phyloP scores from a whole-genome alignment of 2,113 vertebrate genomes.

The Sciurus niger region DNA sequence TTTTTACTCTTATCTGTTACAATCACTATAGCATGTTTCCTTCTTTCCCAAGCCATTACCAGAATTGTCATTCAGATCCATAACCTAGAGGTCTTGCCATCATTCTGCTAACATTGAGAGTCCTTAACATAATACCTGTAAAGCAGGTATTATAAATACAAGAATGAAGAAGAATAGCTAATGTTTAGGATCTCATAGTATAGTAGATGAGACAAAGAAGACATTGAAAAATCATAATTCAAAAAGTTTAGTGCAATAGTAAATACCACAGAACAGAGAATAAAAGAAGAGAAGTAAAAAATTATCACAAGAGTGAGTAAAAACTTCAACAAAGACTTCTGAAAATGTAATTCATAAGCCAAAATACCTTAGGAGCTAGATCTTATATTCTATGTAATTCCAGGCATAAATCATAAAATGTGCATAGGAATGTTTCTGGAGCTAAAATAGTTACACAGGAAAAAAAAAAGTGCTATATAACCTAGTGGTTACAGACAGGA shows the following conservation, averaged over 20 bases:
- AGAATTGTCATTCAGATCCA: neutral
- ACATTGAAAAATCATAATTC: neutral
- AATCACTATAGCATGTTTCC: neutral
- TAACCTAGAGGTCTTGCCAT: neutral
- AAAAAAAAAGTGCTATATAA: neutral
- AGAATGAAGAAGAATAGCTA: constrained; percentile 7
- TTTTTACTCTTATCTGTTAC: constrained; percentile 20
- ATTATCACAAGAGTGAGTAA: neutral
- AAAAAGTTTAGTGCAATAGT: constrained; percentile 20
- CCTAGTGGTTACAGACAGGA: neutral
- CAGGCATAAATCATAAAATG: neutral
- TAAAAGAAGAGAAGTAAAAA: neutral
- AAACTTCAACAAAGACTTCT: neutral
- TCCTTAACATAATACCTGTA: neutral
- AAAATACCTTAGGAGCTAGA: neutral
- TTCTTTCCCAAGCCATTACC: constrained; percentile 32
- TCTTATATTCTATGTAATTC: neutral
- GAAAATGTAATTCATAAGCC: neutral
- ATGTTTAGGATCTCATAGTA: neutral
- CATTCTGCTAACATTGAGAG: neutral
- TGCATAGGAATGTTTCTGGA: neutral
- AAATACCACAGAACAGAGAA: constrained; percentile 39
- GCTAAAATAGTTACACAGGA: neutral
- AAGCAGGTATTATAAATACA: neutral
- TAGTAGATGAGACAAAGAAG: neutral